Evolutionary conservation across 1,140 invertebrate genomes (phyloP), one percentile per base, ranked within the genome.

Genomic region (Venustaconcha ellipsiformis): DNA sequence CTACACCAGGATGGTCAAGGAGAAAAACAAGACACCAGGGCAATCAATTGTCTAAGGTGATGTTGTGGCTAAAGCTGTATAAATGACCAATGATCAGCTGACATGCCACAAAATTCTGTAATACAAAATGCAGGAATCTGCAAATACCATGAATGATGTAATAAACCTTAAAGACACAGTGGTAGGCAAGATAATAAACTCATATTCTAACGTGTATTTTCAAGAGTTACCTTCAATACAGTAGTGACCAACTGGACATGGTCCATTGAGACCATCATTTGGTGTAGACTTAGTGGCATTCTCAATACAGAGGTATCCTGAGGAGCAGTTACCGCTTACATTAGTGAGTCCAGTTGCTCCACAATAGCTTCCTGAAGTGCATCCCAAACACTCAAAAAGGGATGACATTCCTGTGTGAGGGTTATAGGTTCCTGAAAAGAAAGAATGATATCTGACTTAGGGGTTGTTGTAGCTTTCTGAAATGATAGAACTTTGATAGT

Each of bases 241-340:
- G 74, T 88, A 89, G 70, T 85, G 79, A n/a, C 86, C 88, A 30
- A 80, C 78, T 8, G 86, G 87, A 78, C 88, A 89, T 3, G 82
- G 85, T 80, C 72, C 78, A 76, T 89, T 89, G 73, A 76, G 62
- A 57, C 85, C 86, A 76, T 86, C 82, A 69, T 84, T 83, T 20
- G 84, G 85, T 48, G 84, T 80, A 3, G 82, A 70, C 20, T 67
- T 62, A 15, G 83, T 81, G 14, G 86, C 83, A 67, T 84, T 83
- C 13, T 72, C 75, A 23, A 85, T 66, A 80, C 88, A 88, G 18
- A 86, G 78, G 74, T 84, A 89, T 15, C 88, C 88, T 58, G 84
- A 82, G 18, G 37, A 62, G 74, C 88, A 89, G 71, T 82, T 70
- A 57, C 87, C 87, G 57, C 82, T 63, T 12, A 84, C 80, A 14